A percentile compares a stretch with the other conserved stretches of the same genome.
Evolutionary conservation across 2,888 invertebrate genomes (phyloP).

Genomic region (Troides oblongomaculatus): DNA sequence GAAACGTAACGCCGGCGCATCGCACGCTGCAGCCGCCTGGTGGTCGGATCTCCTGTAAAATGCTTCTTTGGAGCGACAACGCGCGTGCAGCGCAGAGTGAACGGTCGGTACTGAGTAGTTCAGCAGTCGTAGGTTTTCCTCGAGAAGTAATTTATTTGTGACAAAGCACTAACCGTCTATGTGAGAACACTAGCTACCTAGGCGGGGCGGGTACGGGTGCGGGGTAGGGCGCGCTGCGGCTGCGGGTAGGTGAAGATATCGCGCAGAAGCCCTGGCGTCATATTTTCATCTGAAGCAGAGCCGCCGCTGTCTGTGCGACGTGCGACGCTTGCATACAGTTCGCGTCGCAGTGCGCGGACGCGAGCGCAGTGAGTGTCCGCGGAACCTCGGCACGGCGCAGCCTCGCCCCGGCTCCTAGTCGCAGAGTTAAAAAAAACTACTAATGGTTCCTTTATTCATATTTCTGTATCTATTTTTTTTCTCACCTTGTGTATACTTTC

Average conservation of each 20-base stretch:
- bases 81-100: background rate
- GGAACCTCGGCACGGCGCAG: too few relatives aligned
- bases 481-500: too few relatives aligned
- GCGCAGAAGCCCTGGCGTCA: constrained; percentile 19
- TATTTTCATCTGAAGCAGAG: constrained; percentile 18
- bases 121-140: background rate
- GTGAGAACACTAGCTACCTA: too few relatives aligned
- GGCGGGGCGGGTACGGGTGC: background rate
- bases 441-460: too few relatives aligned
- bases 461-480: too few relatives aligned
- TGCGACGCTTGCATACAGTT: constrained; percentile 11
- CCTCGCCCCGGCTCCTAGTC: too few relatives aligned
- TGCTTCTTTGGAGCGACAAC: too few relatives aligned
- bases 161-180: too few relatives aligned
- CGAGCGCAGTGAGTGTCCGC: background rate
- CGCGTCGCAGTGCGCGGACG: constrained; percentile 2
- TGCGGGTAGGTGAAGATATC: constrained; percentile 20
- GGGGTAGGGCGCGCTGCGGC: background rate
- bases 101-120: background rate
- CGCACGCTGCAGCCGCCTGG: too few relatives aligned
- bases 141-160: background rate
- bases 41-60: too few relatives aligned
- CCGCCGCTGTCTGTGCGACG: constrained; percentile 23
- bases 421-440: too few relatives aligned
- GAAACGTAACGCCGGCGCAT: too few relatives aligned